Base-by-base conservation (phyloP, 2,888 invertebrate species). In the Drosophila sordidula region DNA sequence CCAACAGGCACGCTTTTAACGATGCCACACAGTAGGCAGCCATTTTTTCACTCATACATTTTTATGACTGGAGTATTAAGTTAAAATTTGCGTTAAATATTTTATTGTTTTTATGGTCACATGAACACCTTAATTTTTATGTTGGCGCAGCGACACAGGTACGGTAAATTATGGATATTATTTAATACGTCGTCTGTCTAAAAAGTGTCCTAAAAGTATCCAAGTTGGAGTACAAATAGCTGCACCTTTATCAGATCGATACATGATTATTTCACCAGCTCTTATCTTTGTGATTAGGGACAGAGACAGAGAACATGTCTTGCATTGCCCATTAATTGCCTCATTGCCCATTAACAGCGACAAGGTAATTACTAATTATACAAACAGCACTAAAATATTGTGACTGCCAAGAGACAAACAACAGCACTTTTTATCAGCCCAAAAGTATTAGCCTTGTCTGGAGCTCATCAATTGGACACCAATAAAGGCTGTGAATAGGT, bases 21-120 rank as follows among this genome's bases (percentile, higher is more conserved):
- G 74, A 72, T 64, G 63, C 64, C 56, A 46, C 64, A 68, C 74
- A 69, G 74, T 69, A 75, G 70, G 75, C 75, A 44, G 52, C 59
- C 49, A 59, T 70, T 76, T 79, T 79, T 74, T 65, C 71, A 65
- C 62, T 73, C 80, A 71, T 69, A 80, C 78, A 75, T 72, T 85
- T 87, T 85, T 87, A 87, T 67, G 87, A 67, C 68, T 56, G 36
- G 22, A 71, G 78, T 75, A 87, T 87, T 87, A 87, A 85, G 87
- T 81, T 80, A 84, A 85, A 86, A 87, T 87, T 85, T 87, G 82
- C 80, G 89, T 86, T 88, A 80, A 89, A 89, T 89, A 87, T 87
- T 87, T 87, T 86, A 87, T 87, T 87, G 89, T 78, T 76, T 86
- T 87, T 84, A 86, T 78, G 77, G 70, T 70, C 77, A 69, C 78